Evolutionary conservation across 2,888 invertebrate genomes (phyloP).

Genomic region (Rhingia campestris): DNA sequence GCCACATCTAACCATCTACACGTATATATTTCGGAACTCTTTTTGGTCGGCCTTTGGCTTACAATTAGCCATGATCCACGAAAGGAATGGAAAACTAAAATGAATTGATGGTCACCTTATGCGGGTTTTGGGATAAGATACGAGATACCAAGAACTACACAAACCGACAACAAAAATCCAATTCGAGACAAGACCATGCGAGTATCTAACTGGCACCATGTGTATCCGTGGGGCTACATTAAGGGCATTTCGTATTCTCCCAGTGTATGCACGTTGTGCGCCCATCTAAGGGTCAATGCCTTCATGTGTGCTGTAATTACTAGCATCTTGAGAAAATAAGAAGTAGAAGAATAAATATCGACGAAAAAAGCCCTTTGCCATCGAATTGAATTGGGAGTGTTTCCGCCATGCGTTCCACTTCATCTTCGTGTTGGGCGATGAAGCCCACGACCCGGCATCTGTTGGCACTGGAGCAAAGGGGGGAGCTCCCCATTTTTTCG

Average conservation of each 20-base stretch:
- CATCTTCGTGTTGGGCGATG: background rate
- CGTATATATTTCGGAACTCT: background rate
- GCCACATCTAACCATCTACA: constrained; percentile 7
- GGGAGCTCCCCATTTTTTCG: constrained; percentile 3
- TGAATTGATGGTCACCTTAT: constrained; percentile 44
- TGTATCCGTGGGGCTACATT: constrained; percentile 14
- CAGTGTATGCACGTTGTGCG: background rate
- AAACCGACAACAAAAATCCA: background rate
- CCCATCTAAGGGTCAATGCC: constrained; percentile 56
- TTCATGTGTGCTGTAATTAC: constrained; percentile 47
- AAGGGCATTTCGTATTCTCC: constrained; percentile 21
- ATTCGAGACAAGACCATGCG: background rate
- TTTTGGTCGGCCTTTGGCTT: constrained; percentile 36
- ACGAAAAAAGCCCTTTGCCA: constrained; percentile 28
- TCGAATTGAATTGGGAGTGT: constrained; percentile 16
- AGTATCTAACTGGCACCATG: constrained; percentile 41
- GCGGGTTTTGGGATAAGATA: constrained; percentile 30
- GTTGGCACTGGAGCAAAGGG: constrained; percentile 29
- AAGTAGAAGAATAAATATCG: constrained; percentile 25
- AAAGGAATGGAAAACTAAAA: background rate
- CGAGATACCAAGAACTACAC: constrained; percentile 1
- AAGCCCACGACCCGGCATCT: constrained; percentile 16
- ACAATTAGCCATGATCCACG: constrained; percentile 46
- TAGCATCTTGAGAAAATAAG: constrained; percentile 29
- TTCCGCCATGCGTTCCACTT: constrained; percentile 15